Base-by-base conservation (phyloP, 2,888 invertebrate genomes). In the Eubasilissa splendida region DNA sequence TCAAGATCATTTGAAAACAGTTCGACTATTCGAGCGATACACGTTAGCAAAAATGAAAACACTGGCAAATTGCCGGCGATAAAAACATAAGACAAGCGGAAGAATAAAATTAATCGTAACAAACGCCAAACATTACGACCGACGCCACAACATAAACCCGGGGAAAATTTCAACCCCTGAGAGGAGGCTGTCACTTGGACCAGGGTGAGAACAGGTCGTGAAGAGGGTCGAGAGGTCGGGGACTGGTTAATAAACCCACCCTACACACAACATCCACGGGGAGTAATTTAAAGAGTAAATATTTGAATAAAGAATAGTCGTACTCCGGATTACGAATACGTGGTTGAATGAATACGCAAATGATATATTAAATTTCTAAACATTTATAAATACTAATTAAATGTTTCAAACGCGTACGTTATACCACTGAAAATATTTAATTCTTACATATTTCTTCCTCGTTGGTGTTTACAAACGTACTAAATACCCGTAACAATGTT, bases 81-180 rank as follows among this genome's bases (percentile, higher is more conserved):
- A 70, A 70, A 70, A 70, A 54, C 70, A 53, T 53, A 70, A 70
- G 70, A 70, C 70, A 70, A 70, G 70, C 70, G 70, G 70, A 70
- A 70, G 70, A 54, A 54, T 70, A 70, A 70, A 70, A 70, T 70
- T 70, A 70, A 70, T 22, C 31, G 53, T 22, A 70, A 54, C 70
- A 70, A 70, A 70, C 70, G 70, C 70, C 70, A 70, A 70, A 70
- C 70, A 70, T 70, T 70, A 53, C 70, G 70, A 70, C 70, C 53
- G 70, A 70, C 70, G 70, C 70, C 70, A 54, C 70, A 70, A 70
- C 70, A 70, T 70, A 53, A 70, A 70, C 14, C 66, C 14, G 66
- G 54, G 70, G 54, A 8, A 54, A 31, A 33, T 50, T 14, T 8
- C 42, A 66, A 42, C 68, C 52, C 52, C 68, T 9, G n/a, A 2